These are phyloP conservation scores for Teleogryllus occipitalis DNA, from an alignment of 1,140 invertebrate species.

Conservation along the genomic window DNA sequence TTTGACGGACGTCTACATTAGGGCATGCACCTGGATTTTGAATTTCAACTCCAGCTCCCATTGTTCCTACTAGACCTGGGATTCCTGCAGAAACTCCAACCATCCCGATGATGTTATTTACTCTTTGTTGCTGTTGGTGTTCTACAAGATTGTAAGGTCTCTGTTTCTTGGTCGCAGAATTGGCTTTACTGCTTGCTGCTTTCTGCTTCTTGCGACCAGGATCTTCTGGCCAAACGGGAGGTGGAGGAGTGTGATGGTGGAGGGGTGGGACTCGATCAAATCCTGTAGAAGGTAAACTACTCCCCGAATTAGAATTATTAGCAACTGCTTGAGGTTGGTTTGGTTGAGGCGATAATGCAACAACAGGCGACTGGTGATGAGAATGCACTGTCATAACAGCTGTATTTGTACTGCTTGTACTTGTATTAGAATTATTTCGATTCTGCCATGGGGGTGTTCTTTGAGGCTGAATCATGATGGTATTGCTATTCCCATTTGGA, in stretches of 20 bases:
- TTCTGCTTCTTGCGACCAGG: slow-evolving; percentile 48
- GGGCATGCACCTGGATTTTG: slow-evolving; percentile 37
- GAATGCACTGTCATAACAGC: slow-evolving; percentile 8
- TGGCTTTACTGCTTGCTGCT: slow-evolving; percentile 34
- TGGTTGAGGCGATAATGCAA: not conserved
- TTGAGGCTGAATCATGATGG: not conserved
- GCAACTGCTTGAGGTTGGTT: slow-evolving; percentile 29
- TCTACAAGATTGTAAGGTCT: slow-evolving; percentile 37
- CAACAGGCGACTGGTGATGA: slow-evolving; percentile 12
- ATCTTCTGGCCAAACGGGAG: slow-evolving; percentile 53
- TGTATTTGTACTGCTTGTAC: slow-evolving; percentile 8
- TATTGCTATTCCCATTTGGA: slow-evolving; percentile 9
- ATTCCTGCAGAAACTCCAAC: not conserved
- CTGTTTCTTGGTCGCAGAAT: slow-evolving; percentile 43
- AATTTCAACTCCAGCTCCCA: not conserved
- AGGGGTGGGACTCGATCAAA: slow-evolving; percentile 62
- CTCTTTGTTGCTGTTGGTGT: slow-evolving; percentile 26
- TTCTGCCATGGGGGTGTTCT: slow-evolving; percentile 57
- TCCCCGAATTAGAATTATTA: slow-evolving; percentile 24
- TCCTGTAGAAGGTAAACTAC: slow-evolving; percentile 31
- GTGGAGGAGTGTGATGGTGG: slow-evolving; percentile 54
- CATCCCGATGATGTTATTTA: not conserved
- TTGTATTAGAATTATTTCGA: slow-evolving; percentile 32
- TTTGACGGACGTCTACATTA: slow-evolving; percentile 45
- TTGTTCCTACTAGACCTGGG: not conserved